Evolutionary conservation across 2,888 invertebrate species (phyloP).

Genomic region (Machimus rusticus): DNA sequence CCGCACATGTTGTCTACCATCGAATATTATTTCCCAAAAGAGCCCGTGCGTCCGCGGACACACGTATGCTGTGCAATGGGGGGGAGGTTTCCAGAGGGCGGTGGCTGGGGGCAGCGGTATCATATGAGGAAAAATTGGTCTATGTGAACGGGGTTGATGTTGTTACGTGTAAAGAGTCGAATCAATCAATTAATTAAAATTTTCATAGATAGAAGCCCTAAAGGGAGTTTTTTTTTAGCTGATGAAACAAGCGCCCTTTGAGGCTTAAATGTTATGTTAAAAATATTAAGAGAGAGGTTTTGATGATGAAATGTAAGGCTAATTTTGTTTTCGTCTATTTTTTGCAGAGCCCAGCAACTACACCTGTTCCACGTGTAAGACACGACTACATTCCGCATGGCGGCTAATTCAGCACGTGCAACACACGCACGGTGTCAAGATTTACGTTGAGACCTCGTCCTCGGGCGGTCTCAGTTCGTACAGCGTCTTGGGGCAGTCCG

Average conservation of each 20-base stretch:
- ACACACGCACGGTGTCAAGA: slow-evolving; percentile 90
- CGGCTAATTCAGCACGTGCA: slow-evolving; percentile 93
- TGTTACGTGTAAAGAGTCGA: neutral
- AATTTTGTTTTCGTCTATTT: neutral
- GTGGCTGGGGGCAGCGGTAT: neutral
- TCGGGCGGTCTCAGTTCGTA: slow-evolving; percentile 50
- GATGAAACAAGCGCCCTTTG: neutral
- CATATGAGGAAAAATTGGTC: neutral
- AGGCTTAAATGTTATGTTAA: neutral
- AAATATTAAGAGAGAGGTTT: neutral
- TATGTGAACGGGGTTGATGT: neutral
- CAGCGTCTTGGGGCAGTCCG: slow-evolving; percentile 49
- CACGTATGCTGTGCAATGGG: neutral
- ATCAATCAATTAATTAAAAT: slow-evolving; percentile 42
- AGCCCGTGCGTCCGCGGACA: neutral
- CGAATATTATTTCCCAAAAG: slow-evolving; percentile 22
- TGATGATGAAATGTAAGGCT: neutral
- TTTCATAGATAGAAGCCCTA: neutral
- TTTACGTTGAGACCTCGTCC: slow-evolving; percentile 76
- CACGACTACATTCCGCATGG: slow-evolving; percentile 94
- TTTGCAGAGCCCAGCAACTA: slow-evolving; percentile 94
- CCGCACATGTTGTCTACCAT: slow-evolving; percentile 35
- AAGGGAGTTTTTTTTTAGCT: neutral
- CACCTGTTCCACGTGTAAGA: slow-evolving; percentile 93
- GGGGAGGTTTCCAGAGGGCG: neutral